Percentiles rank a stretch among this genome's conserved stretches.
Conservation (phyloP, 2,113 vertebrate genomes). For the Bubo bubo region DNA sequence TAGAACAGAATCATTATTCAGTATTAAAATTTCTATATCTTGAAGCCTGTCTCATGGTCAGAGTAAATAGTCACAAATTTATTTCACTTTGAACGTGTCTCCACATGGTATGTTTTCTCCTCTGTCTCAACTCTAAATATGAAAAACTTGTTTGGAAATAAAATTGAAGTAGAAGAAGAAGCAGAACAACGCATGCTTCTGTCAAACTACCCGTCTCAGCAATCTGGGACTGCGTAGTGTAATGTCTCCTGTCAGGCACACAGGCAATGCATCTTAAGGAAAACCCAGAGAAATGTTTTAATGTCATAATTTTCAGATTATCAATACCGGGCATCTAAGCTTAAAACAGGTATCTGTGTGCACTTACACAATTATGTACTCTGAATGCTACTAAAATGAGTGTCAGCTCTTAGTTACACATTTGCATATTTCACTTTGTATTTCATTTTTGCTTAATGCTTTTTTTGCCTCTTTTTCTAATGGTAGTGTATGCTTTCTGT, state of each 20-base stretch:
- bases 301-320: background rate
- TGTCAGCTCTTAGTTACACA: background rate
- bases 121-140: background rate
- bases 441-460: background rate
- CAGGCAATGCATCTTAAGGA: background rate
- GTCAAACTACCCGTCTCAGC: background rate
- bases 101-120: background rate
- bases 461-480: background rate
- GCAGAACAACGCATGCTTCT: background rate
- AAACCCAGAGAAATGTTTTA: background rate
- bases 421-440: background rate
- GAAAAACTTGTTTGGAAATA: background rate
- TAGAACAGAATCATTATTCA: background rate
- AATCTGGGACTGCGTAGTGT: background rate
- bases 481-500: background rate
- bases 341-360: background rate
- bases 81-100: background rate
- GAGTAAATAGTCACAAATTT: background rate
- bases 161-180: background rate
- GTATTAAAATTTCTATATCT: background rate
- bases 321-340: background rate
- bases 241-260: background rate
- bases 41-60: background rate
- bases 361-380: background rate
- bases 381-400: background rate